phyloP scores from a whole-genome alignment of 2,888 invertebrate species.

The Dexiosoma caninum region DNA sequence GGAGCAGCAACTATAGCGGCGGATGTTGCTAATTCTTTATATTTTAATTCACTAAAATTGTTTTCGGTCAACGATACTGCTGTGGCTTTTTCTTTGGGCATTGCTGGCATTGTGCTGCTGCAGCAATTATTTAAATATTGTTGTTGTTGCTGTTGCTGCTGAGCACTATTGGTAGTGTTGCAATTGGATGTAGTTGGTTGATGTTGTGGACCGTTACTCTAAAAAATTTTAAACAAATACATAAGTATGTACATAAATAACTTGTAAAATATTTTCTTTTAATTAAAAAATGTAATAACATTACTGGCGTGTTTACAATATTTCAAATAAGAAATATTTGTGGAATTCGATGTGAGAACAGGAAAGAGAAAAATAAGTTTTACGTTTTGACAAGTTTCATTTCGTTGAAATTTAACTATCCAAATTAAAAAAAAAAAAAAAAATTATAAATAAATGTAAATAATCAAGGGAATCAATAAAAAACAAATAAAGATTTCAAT shows the following conservation, averaged over 20 bases:
- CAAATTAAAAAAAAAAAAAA: too few species aligned
- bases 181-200: conserved; percentile 63
- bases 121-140: conserved; percentile 63
- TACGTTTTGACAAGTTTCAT: too few species aligned
- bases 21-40: conserved; percentile 70
- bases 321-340: neutral
- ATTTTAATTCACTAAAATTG: conserved; percentile 73
- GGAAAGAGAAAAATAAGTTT: too few species aligned
- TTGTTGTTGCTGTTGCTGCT: conserved; percentile 64
- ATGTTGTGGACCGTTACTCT: conserved; percentile 72
- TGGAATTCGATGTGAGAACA: neutral
- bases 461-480: too few species aligned
- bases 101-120: conserved; percentile 76
- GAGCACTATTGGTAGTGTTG: conserved; percentile 20
- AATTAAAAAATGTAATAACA: too few species aligned
- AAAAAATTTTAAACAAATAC: conserved; percentile 54
- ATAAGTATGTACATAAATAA: neutral
- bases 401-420: too few species aligned
- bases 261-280: neutral
- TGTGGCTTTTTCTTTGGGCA: conserved; percentile 77
- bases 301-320: too few species aligned
- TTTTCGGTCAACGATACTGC: conserved; percentile 75
- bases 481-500: neutral
- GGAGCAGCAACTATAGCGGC: conserved; percentile 38
- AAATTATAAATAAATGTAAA: too few species aligned